Evolutionary conservation across 2,797 vertebrate genomes (phyloP), one percentile per base, ranked within the genome.

Genomic region (Thamnophis elegans): DNA sequence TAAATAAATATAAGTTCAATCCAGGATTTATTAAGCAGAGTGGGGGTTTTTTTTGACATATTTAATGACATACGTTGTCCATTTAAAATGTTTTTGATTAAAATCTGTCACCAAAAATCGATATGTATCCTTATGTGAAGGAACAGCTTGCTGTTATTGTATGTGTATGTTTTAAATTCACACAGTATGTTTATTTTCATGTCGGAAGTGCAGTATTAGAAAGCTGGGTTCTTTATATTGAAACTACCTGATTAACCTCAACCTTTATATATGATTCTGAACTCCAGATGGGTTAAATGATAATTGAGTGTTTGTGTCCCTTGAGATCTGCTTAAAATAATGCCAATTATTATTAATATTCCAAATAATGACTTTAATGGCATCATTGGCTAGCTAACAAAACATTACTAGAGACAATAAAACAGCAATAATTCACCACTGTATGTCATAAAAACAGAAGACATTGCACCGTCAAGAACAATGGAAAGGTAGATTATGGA

Each of bases 21-120:
- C 85, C 20, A 58, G 58, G 53, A 89, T 91, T 93, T 85, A 59
- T 91, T 68, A 89, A 47, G 53, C 58, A 73, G 78, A 59, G 73
- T 53, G 28, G n/a, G n/a, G n/a, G n/a, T 47, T 58, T 51, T 51
- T 51, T 53, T 86, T 86, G 89, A 91, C 53, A 36, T 91, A n/a
- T 89, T 55, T 86, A 16, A 53, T 85, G 87, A 78, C 42, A 51
- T 88, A 91, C 51, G 55, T 85, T 62, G 73, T 14, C 51, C 51
- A 73, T 86, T 92, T 90, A 56, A 51, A 89, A 59, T 73, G 14
- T 51, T 78, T 89, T 93, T 60, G 25, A 89, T 4, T 47, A 32
- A 51, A 58, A 53, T 73, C 36, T 85, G 10, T 32, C 20, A n/a
- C 54, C 42, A 32, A 88, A 87, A 87, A 68, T 93, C 0, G 20